These are phyloP conservation scores for Eonycteris spelaea DNA, from an alignment of 2,113 vertebrate species.

Conservation along the genomic window DNA sequence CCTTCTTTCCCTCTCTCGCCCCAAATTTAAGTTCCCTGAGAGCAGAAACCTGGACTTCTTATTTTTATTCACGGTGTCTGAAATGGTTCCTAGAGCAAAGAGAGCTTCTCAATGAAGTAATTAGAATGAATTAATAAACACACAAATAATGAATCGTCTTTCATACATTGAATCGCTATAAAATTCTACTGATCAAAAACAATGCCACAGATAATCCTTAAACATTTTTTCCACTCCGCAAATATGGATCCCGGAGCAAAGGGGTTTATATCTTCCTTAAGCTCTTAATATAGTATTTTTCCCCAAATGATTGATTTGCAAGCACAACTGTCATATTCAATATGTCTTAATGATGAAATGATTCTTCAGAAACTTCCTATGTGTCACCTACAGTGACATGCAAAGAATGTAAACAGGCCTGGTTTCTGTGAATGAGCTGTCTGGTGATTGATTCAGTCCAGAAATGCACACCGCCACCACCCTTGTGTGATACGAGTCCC, in stretches of 20 bases:
- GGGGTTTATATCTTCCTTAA: not conserved
- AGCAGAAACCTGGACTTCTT: not conserved
- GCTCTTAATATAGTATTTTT: not conserved
- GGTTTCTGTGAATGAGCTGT: conserved; percentile 47
- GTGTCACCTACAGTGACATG: conserved; percentile 47
- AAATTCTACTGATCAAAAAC: not conserved
- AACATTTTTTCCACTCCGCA: not conserved
- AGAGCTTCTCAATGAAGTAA: not conserved
- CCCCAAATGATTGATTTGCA: conserved; percentile 27
- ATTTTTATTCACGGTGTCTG: not conserved
- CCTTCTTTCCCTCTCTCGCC: not conserved
- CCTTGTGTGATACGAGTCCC: not conserved
- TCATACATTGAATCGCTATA: not conserved
- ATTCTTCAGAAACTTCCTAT: conserved; percentile 52
- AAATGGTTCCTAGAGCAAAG: not conserved
- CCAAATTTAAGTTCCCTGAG: not conserved
- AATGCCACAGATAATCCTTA: not conserved
- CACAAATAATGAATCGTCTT: not conserved
- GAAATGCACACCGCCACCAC: conserved; percentile 7
- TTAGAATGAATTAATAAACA: not conserved
- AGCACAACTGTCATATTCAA: conserved; percentile 37
- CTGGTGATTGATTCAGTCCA: conserved; percentile 55
- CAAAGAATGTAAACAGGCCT: conserved; percentile 56
- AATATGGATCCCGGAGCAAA: not conserved
- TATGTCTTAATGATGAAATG: conserved; percentile 63